A percentile compares a stretch with the other conserved stretches of the same genome.
phyloP scores from a whole-genome alignment of 2,888 invertebrate genomes.

The Xestia sexstrigata region DNA sequence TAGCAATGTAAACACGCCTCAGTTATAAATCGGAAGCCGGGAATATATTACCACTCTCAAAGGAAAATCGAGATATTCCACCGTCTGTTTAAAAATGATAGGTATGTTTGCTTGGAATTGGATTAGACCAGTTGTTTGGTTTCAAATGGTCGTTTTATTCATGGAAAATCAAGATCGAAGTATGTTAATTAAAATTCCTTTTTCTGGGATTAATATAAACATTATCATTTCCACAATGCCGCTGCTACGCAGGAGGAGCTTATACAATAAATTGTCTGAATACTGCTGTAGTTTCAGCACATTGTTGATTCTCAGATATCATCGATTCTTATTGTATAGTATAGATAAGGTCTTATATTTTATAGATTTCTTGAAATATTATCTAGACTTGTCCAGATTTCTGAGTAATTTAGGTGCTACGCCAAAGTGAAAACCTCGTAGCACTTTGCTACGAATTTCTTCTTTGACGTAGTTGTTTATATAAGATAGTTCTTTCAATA shows the following conservation, averaged over 20 bases:
- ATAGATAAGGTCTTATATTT: not conserved
- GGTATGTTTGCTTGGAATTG: not conserved
- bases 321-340: not conserved
- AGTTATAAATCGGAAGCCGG: constrained; percentile 26
- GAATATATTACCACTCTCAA: constrained; percentile 13
- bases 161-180: not conserved
- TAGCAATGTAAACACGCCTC: constrained; percentile 37
- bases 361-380: not conserved
- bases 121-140: not conserved
- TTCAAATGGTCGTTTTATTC: not conserved
- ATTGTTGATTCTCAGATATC: not conserved
- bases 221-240: not conserved
- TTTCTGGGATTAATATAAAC: not conserved
- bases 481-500: not conserved
- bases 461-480: not conserved
- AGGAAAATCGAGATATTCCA: constrained; percentile 10
- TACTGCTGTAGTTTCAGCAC: not conserved
- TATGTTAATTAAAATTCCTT: not conserved
- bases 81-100: not conserved
- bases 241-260: not conserved
- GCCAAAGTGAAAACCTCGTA: constrained; percentile 20
- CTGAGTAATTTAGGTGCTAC: constrained; percentile 21
- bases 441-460: constrained; percentile 30
- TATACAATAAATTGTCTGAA: not conserved
- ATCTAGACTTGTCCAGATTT: not conserved